Conservation (phyloP, 1,140 invertebrate genomes). For the Pectinophora gossypiella region DNA sequence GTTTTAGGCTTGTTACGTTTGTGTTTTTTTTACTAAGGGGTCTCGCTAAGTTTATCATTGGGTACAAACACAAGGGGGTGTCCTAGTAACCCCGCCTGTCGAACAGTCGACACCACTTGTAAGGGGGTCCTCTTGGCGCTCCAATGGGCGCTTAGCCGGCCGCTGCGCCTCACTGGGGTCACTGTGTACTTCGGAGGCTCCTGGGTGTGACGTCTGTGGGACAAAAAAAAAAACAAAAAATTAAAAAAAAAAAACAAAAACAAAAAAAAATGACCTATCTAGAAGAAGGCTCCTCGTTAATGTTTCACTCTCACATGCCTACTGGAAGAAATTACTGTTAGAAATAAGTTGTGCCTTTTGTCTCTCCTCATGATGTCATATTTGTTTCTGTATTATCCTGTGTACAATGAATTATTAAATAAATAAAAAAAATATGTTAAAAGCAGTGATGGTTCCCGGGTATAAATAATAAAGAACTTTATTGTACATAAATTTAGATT, state of each 20-base stretch:
- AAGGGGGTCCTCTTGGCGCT: slow-evolving; percentile 27
- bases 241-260: slow-evolving; percentile 2
- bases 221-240: slow-evolving; percentile 1
- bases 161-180: slow-evolving; percentile 35
- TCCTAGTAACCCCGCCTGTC: slow-evolving; percentile 28
- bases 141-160: slow-evolving; percentile 32
- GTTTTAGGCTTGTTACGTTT: too few species aligned
- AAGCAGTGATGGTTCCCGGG: too few species aligned
- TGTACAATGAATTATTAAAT: too few species aligned
- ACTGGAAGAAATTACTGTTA: too few species aligned
- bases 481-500: too few species aligned
- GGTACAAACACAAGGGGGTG: slow-evolving; percentile 21
- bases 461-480: too few species aligned
- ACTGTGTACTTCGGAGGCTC: slow-evolving; percentile 16
- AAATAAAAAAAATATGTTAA: slow-evolving; percentile 1
- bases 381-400: too few species aligned
- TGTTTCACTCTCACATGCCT: too few species aligned
- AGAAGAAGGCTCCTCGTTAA: slow-evolving; percentile 6
- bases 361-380: too few species aligned
- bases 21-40: too few species aligned
- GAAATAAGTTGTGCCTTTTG: too few species aligned
- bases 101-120: slow-evolving; percentile 28
- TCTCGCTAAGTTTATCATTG: slow-evolving; percentile 18
- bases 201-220: slow-evolving; percentile 16
- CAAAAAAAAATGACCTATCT: neutral